Conservation (phyloP, 1,140 invertebrate genomes). For the Pseudomyrmex dendroicus region DNA sequence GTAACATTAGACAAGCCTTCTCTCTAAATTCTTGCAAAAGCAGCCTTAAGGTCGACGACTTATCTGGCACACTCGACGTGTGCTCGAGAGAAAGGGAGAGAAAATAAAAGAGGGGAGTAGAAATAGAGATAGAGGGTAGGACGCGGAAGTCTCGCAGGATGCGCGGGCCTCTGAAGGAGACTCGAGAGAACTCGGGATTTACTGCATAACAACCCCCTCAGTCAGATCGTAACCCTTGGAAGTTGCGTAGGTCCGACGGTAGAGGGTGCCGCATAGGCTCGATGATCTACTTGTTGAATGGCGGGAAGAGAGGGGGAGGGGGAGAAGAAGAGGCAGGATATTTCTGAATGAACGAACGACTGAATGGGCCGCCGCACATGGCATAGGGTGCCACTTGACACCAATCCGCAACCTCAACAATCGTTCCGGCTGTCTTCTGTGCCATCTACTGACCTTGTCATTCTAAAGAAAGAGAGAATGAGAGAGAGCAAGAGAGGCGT, state of each 20-base stretch:
- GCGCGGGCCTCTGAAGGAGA: slow-evolving; percentile 67
- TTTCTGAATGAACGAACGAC: slow-evolving; percentile 77
- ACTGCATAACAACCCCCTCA: slow-evolving; percentile 74
- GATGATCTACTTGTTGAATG: slow-evolving; percentile 78
- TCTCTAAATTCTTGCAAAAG: slow-evolving; percentile 62
- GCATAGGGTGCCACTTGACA: slow-evolving; percentile 77
- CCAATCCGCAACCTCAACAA: slow-evolving; percentile 76
- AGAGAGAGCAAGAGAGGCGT: background rate
- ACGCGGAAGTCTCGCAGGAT: slow-evolving; percentile 48
- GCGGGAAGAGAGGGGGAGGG: slow-evolving; percentile 65
- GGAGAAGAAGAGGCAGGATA: slow-evolving; percentile 70
- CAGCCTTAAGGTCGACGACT: slow-evolving; percentile 56
- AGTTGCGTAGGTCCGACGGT: slow-evolving; percentile 76
- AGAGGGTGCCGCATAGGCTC: slow-evolving; percentile 76
- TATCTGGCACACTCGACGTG: too few relatives aligned
- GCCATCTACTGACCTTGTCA: slow-evolving; percentile 53
- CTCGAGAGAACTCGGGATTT: slow-evolving; percentile 72
- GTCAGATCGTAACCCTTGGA: slow-evolving; percentile 75
- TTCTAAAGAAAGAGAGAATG: slow-evolving; percentile 6
- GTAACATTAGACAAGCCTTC: slow-evolving; percentile 1
- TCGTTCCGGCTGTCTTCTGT: slow-evolving; percentile 67
- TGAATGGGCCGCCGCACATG: slow-evolving; percentile 76
- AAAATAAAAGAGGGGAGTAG: background rate
- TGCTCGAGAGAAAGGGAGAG: background rate
- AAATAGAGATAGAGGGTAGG: slow-evolving; percentile 25